Percentiles rank a stretch among this genome's conserved stretches.
Evolutionary conservation across 2,113 vertebrate species (phyloP).

Genomic region (Prunella himalayana): DNA sequence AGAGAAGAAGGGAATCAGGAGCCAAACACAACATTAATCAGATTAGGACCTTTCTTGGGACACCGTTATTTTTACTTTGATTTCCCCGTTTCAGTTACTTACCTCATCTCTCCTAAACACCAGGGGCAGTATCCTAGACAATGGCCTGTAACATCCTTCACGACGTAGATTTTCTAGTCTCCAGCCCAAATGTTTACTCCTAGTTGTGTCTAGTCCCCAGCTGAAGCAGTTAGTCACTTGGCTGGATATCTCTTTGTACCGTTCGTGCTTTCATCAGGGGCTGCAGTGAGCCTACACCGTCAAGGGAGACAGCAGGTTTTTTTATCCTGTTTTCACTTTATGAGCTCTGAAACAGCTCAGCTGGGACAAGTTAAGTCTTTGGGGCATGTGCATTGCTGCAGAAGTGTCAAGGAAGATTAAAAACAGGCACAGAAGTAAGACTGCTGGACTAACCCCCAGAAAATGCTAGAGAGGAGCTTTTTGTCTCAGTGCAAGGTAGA

Average conservation of each 20-base stretch:
- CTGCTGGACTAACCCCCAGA: background rate
- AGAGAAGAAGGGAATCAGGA: background rate
- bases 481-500: background rate
- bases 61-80: background rate
- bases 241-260: background rate
- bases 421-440: constrained; percentile 5
- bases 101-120: background rate
- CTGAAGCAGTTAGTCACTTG: background rate
- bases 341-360: background rate
- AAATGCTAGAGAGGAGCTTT: background rate
- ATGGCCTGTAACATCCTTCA: background rate
- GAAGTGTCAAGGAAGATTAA: constrained; percentile 34
- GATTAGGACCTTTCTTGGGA: background rate
- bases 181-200: background rate
- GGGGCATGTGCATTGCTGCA: background rate
- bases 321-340: constrained; percentile 3
- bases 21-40: constrained; percentile 21
- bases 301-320: background rate
- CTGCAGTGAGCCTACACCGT: background rate
- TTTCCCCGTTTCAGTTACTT: background rate
- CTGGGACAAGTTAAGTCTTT: constrained; percentile 8
- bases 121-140: background rate
- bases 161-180: background rate
- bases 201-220: background rate
- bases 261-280: background rate